These are phyloP conservation scores for Agapornis canus DNA, from an alignment of 2,797 vertebrate species.

Conservation along the genomic window DNA sequence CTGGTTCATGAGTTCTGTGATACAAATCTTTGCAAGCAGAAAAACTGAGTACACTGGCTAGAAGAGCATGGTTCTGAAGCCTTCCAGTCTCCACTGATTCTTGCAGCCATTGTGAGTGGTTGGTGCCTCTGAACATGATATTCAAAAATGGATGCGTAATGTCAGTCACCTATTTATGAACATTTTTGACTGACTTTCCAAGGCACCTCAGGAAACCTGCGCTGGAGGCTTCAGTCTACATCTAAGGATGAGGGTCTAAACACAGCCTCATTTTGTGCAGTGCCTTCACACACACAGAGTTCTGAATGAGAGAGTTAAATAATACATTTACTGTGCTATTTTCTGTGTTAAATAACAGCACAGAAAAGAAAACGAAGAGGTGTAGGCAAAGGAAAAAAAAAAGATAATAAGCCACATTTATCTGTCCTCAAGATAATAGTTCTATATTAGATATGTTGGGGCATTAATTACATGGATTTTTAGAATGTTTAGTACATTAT, in stretches of 20 bases:
- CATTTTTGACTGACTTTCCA: not conserved
- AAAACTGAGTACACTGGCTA: not conserved
- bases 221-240: not conserved
- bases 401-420: conserved; percentile 50
- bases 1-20: not conserved
- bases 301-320: conserved; percentile 26
- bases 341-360: conserved; percentile 51
- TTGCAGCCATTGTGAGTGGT: not conserved
- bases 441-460: conserved; percentile 57
- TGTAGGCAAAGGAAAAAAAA: conserved; percentile 39
- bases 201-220: not conserved
- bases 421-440: conserved; percentile 50
- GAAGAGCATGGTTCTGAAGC: not conserved
- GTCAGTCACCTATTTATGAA: not conserved
- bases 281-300: not conserved
- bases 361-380: conserved; percentile 48
- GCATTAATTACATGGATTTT: conserved; percentile 59
- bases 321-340: conserved; percentile 50
- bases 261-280: not conserved
- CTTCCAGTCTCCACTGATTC: not conserved
- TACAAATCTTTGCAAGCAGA: not conserved
- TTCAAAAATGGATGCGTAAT: not conserved
- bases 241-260: not conserved
- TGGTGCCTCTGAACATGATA: not conserved
- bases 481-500: conserved; percentile 56